Evolutionary conservation across 2,888 invertebrate species (phyloP).

Genomic region (Abrostola tripartita): DNA sequence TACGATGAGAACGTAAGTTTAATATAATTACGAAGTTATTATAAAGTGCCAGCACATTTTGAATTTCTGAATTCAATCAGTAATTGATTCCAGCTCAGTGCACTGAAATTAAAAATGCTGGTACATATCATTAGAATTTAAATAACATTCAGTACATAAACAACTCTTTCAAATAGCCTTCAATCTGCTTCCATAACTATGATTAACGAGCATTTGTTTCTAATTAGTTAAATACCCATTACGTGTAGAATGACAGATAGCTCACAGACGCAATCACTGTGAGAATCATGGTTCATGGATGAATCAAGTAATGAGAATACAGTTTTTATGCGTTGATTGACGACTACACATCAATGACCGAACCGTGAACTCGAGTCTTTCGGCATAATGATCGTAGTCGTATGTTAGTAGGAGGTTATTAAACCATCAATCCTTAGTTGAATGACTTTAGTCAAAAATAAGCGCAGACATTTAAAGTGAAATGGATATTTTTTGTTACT

Average conservation of each 20-base stretch:
- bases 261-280: conserved; percentile 36
- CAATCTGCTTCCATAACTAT: conserved; percentile 13
- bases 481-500: conserved; percentile 36
- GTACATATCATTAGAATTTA: neutral
- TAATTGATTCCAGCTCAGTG: too few species aligned
- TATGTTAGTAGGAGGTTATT: conserved; percentile 54
- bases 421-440: conserved; percentile 54
- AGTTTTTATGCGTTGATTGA: conserved; percentile 43
- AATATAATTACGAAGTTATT: too few species aligned
- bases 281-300: neutral
- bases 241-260: conserved; percentile 39
- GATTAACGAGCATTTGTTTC: conserved; percentile 29
- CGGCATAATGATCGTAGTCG: conserved; percentile 35
- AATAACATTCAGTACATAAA: neutral
- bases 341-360: conserved; percentile 47
- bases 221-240: conserved; percentile 33
- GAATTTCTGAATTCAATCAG: too few species aligned
- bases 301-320: conserved; percentile 14
- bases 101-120: too few species aligned
- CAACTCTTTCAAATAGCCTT: neutral
- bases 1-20: too few species aligned
- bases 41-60: too few species aligned
- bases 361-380: conserved; percentile 52
- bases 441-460: conserved; percentile 51
- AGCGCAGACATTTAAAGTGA: conserved; percentile 34